These are phyloP conservation scores for Nephrotoma appendiculata DNA, from an alignment of 2,888 invertebrate species.

Conservation along the genomic window DNA sequence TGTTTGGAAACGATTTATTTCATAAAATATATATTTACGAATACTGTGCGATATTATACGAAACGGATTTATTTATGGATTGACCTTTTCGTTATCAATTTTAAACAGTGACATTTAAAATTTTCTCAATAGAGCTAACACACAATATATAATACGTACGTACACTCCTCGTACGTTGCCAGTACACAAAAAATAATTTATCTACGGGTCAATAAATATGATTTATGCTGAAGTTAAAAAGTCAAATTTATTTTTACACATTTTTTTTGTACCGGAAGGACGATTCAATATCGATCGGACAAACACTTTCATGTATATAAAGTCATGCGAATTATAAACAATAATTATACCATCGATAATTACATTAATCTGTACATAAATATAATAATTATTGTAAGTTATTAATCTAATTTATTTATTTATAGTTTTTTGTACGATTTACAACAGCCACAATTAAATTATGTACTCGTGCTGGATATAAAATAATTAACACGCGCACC, in stretches of 20 bases:
- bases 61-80: not conserved
- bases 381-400: not conserved
- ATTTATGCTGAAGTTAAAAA: not conserved
- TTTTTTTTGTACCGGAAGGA: not conserved
- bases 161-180: not conserved
- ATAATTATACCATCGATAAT: not conserved
- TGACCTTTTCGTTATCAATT: not conserved
- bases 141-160: not conserved
- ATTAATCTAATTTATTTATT: not conserved
- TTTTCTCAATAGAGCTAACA: not conserved
- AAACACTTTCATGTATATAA: not conserved
- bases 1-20: not conserved
- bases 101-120: not conserved
- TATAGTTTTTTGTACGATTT: not conserved
- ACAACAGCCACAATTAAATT: not conserved
- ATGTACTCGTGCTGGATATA: not conserved
- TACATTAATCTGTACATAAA: not conserved
- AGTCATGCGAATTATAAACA: not conserved
- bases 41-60: not conserved
- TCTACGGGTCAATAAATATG: not conserved
- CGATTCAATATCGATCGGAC: not conserved
- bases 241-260: not conserved
- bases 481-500: not conserved
- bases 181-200: not conserved
- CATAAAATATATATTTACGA: not conserved